Base-by-base conservation (phyloP, 2,888 invertebrate species). In the Morpho helenor region DNA sequence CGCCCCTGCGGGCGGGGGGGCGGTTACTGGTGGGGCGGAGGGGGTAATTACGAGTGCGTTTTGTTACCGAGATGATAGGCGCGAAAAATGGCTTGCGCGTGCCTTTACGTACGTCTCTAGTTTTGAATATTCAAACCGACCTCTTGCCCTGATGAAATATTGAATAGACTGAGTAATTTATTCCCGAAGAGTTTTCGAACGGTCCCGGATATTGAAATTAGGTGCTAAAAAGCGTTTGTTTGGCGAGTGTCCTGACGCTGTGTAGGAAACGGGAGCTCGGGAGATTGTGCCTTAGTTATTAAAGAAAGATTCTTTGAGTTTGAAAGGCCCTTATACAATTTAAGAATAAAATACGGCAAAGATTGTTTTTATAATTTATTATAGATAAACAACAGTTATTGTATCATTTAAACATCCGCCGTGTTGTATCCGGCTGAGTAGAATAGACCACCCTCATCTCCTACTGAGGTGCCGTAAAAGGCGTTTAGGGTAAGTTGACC, bases 11-110 rank as follows among this genome's bases (percentile, higher is more conserved):
- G 70, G 73, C 69, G 60, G 66, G 71, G 73, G 72, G 75, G 73
- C 66, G 74, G 61, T 67, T 69, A 70, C 71, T 74, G 64, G 68
- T 56, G 63, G 66, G 63, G 68, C 64, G 71, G 72, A 73, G 74
- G 86, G 87, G 89, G 88, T 89, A 89, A 90, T 89, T 89, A 89
- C 89, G 87, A 90, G 89, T 90, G 89, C 89, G 89, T 89, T 90
- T 90, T 90, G 89, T 89, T 89, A 90, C 89, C 87, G 85, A 90
- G 89, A 90, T 88, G 89, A 90, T 90, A 89, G 89, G 89, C 89
- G 89, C 89, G 89, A 90, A 90, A 90, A 90, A 90, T 90, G 89
- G 88, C 86, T 84, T 79, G 89, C 87, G 90, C 89, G 90, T 90
- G 90, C 90, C 87, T 85, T 82, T 87, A 89, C 88, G 89, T 89